Evolutionary conservation across 2,113 vertebrate species (phyloP).

Genomic region (Ursus arctos): DNA sequence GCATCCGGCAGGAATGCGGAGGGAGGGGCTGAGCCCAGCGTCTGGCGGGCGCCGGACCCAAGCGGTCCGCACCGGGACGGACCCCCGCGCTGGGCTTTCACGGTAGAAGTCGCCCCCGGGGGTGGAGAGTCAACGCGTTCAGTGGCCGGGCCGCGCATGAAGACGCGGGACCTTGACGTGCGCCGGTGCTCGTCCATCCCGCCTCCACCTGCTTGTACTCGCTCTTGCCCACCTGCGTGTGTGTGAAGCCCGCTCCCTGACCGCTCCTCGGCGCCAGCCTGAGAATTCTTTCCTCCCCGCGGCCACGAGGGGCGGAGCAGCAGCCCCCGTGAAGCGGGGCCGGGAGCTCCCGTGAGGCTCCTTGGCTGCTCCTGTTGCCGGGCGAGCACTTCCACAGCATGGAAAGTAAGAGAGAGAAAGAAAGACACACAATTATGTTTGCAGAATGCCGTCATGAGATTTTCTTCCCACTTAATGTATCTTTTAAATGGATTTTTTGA

Average conservation of each 20-base stretch:
- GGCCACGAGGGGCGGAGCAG: neutral
- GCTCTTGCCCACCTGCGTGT: neutral
- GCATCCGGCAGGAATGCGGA: too few species aligned
- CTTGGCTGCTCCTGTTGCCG: fast-evolving
- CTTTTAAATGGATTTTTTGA: neutral
- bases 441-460: neutral
- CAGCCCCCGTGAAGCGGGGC: neutral
- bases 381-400: neutral
- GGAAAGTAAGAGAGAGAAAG: neutral
- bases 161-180: too few species aligned
- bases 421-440: neutral
- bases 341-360: neutral
- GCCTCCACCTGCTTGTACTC: fast-evolving
- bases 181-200: neutral
- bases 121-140: neutral
- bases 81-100: too few species aligned
- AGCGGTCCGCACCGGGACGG: neutral
- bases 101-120: neutral
- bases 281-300: neutral
- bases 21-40: too few species aligned
- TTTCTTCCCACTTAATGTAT: neutral
- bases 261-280: too few species aligned
- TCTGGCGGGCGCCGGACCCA: neutral
- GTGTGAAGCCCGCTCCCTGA: too few species aligned
- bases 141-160: too few species aligned